Conservation (phyloP, 2,113 vertebrate species). For the Chelonoidis abingdonii region DNA sequence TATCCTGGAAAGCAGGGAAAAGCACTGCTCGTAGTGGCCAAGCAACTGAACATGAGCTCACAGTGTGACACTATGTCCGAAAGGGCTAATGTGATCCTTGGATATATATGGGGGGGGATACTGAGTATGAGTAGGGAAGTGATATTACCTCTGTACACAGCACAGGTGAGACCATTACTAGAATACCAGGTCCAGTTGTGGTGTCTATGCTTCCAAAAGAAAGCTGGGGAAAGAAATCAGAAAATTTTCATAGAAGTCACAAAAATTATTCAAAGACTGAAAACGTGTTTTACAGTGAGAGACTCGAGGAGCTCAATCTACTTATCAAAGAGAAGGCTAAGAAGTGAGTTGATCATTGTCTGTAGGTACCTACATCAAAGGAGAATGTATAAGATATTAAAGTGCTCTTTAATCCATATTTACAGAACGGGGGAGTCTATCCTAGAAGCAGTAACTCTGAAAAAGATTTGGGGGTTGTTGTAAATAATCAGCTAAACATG, state of each 20-base stretch:
- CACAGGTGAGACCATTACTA: neutral
- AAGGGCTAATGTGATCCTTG: neutral
- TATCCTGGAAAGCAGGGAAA: neutral
- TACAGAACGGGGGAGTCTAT: neutral
- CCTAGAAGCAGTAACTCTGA: neutral
- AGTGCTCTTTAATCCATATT: neutral
- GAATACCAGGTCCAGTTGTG: neutral
- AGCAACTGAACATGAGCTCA: neutral
- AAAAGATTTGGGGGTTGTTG: neutral
- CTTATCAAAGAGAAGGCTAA: neutral
- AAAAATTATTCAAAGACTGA: neutral
- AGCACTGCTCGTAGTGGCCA: neutral
- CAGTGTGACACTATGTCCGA: neutral
- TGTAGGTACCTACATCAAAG: neutral
- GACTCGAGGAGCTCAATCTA: neutral
- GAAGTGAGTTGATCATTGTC: neutral
- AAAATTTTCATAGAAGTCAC: neutral
- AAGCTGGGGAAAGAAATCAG: neutral
- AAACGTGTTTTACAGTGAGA: neutral
- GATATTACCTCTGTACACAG: fast-evolving
- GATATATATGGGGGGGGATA: neutral
- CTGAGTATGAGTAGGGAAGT: neutral
- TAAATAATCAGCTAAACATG: no score
- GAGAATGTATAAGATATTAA: neutral
- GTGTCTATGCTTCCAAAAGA: neutral